phyloP scores from a whole-genome alignment of 2,888 invertebrate genomes.

The Macropis europaea region DNA sequence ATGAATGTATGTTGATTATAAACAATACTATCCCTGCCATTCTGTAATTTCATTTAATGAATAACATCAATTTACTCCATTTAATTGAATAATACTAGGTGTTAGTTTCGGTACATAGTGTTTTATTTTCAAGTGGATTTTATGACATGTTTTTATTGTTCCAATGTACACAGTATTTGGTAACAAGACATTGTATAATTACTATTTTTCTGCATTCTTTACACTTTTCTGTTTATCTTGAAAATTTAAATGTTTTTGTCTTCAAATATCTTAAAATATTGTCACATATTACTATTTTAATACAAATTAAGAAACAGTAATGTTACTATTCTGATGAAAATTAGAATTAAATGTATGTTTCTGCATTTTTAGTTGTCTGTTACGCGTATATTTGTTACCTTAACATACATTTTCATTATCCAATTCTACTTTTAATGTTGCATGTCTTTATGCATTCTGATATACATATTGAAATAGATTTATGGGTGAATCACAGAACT shows the following conservation, averaged over 20 bases:
- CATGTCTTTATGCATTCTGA: conserved; percentile 15
- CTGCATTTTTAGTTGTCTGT: not conserved
- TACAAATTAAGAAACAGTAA: not conserved
- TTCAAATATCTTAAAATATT: not conserved
- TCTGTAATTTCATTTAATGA: conserved; percentile 1
- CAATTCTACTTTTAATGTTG: conserved; percentile 20
- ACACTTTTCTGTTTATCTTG: too few relatives aligned
- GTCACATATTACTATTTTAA: not conserved
- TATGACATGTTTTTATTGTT: not conserved
- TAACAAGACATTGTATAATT: not conserved
- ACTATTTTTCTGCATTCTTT: too few relatives aligned
- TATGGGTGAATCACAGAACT: not conserved
- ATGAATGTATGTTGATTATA: conserved; percentile 13
- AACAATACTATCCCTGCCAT: conserved; percentile 16
- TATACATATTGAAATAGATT: not conserved
- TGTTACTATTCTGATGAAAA: not conserved
- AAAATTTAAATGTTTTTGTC: too few relatives aligned
- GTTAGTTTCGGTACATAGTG: not conserved
- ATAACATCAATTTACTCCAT: conserved; percentile 1
- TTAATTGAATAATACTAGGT: not conserved
- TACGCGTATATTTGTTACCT: not conserved
- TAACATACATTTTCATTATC: not conserved
- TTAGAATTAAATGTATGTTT: not conserved
- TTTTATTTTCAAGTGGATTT: not conserved
- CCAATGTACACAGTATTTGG: not conserved